Base-by-base conservation (phyloP, 1,140 invertebrate species). In the Neotoxoptera formosana region DNA sequence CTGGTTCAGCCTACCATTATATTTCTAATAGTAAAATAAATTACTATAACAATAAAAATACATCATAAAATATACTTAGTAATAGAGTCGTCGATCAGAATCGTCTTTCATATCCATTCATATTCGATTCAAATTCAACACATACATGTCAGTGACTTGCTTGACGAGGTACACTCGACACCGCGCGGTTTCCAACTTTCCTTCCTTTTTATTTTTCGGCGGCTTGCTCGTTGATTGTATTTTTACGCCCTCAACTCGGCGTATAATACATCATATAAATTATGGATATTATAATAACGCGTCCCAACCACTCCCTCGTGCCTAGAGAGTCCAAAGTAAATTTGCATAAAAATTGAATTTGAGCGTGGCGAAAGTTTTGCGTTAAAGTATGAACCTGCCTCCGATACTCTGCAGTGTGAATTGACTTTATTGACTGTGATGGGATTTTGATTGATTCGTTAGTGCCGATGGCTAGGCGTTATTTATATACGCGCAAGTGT, bases 341-440 rank as follows among this genome's bases (percentile, higher is more conserved):
- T 87, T 87, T 87, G 41, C 84, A 48, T 87, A 1, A 30, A 48
- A 87, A 87, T 87, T 30, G 11, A 87, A 87, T 87, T 87, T 87
- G 11, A 3, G 45, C 11, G 25, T 7, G 41, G 7, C 7, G 45
- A 47, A 45, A 8, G 45, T 87, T 87, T 47, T 48, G 1, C 45
- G 25, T 45, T 48, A n/a, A n/a, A 48, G 30, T 87, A 7, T 87
- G 14, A 87, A 87, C 21, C 9, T 48, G 45, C 6, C n/a, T n/a
- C n/a, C 14, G 45, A 87, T 87, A 48, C 14, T 87, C 21, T 36
- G 7, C 36, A 41, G 7, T 67, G 30, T 36, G 45, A 48, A 48
- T 87, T 87, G 84, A 87, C n/a, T 47, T 87, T 87, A 87, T 87
- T 87, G 30, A 87, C 23, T 48, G 30, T 45, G 45, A 87, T 87